phyloP scores from a whole-genome alignment of 2,888 invertebrate species.

The Caenorhabditis sp. region DNA sequence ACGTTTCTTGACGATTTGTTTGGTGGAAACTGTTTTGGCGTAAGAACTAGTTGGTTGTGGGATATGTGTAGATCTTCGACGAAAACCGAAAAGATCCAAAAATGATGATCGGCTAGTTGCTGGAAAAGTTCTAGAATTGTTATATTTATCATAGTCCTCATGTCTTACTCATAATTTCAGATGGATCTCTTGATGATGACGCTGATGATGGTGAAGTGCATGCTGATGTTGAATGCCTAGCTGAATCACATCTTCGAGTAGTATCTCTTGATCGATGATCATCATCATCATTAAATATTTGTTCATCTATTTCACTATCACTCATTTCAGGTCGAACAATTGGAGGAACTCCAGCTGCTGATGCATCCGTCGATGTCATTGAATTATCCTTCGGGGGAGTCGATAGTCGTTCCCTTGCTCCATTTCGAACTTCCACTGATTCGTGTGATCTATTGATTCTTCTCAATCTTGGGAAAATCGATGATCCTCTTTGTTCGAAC shows the following conservation, averaged over 20 bases:
- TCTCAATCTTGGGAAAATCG: constrained; percentile 42
- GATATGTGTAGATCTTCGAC: constrained; percentile 36
- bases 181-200: constrained; percentile 63
- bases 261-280: constrained; percentile 35
- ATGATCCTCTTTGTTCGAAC: constrained; percentile 43
- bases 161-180: constrained; percentile 62
- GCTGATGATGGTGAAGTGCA: constrained; percentile 67
- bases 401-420: constrained; percentile 64
- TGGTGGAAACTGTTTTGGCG: constrained; percentile 19
- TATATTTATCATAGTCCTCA: no score
- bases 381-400: constrained; percentile 58
- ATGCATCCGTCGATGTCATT: constrained; percentile 65
- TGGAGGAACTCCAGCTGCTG: constrained; percentile 50
- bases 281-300: constrained; percentile 36
- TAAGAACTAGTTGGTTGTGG: constrained; percentile 28
- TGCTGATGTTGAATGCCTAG: constrained; percentile 52
- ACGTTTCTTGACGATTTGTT: constrained; percentile 32
- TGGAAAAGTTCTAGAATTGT: no score
- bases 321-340: constrained; percentile 66
- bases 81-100: constrained; percentile 61
- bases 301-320: constrained; percentile 59
- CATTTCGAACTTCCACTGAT: constrained; percentile 53
- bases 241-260: constrained; percentile 42
- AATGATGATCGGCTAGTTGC: constrained; percentile 65
- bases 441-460: constrained; percentile 32